A percentile compares a stretch with the other conserved stretches of the same genome.
Conservation (phyloP, 2,113 vertebrate species). For the Cyprichromis sp. region DNA sequence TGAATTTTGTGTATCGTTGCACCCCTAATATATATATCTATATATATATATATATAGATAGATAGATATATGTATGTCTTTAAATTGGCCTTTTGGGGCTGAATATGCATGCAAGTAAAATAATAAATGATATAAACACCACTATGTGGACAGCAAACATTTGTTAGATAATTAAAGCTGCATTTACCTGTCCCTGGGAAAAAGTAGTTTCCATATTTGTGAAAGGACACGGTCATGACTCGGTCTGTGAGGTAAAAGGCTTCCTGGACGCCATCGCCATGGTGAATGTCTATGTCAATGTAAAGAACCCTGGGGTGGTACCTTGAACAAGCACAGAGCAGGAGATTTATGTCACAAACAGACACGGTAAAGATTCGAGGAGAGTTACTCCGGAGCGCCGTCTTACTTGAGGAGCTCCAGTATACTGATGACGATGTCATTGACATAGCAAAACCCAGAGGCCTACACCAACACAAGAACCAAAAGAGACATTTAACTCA, state of each 20-base stretch:
- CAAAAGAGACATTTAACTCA: not conserved
- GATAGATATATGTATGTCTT: not conserved
- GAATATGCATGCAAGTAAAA: not conserved
- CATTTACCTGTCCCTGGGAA: constrained; percentile 91
- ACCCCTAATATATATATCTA: too few relatives aligned
- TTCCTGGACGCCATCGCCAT: constrained; percentile 95
- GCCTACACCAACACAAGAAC: constrained; percentile 71
- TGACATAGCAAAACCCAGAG: constrained; percentile 97
- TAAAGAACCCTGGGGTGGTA: constrained; percentile 97
- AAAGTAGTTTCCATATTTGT: constrained; percentile 98
- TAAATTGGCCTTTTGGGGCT: not conserved
- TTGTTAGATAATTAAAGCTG: not conserved
- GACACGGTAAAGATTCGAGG: too few relatives aligned
- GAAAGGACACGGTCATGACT: constrained; percentile 99
- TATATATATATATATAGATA: too few relatives aligned
- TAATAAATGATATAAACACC: not conserved
- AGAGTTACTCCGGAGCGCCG: not conserved
- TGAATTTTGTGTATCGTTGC: too few relatives aligned
- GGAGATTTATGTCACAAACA: not conserved
- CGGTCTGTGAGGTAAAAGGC: constrained; percentile 97
- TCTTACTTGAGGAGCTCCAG: constrained; percentile 97
- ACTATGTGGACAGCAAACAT: not conserved
- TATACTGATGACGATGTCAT: constrained; percentile 98
- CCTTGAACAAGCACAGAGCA: constrained; percentile 50
- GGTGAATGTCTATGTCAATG: constrained; percentile 98